Evolutionary conservation across 2,113 vertebrate species (phyloP).

Genomic region (Oreocharis arfaki): DNA sequence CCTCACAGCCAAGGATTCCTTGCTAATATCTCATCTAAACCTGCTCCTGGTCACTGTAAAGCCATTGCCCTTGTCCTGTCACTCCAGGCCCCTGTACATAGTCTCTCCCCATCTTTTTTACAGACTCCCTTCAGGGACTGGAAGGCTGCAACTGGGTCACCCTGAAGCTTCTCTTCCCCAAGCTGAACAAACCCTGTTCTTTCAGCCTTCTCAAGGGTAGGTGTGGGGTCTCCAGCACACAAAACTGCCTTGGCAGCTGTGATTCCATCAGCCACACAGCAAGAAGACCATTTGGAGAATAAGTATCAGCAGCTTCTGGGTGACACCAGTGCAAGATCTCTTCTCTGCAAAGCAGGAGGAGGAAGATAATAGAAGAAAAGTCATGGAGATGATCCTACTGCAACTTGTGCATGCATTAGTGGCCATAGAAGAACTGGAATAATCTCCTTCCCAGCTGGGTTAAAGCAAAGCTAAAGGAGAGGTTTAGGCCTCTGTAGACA

Average conservation of each 20-base stretch:
- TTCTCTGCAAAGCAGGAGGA: background rate
- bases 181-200: background rate
- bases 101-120: background rate
- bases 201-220: background rate
- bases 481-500: background rate
- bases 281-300: background rate
- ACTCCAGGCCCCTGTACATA: accelerated
- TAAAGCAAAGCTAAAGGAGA: background rate
- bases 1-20: background rate
- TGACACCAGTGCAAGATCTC: background rate
- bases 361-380: background rate
- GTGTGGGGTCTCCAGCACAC: accelerated
- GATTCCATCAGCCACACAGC: background rate
- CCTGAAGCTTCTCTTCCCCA: background rate
- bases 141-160: background rate
- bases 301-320: background rate
- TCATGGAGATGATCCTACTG: background rate
- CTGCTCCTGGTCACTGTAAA: too few species aligned
- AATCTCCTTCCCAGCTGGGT: background rate
- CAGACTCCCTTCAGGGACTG: too few species aligned
- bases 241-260: too few species aligned
- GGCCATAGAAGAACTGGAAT: background rate
- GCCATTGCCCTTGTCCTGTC: background rate
- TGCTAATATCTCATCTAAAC: background rate
- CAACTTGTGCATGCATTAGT: background rate